Evolutionary conservation across 2,888 invertebrate genomes (phyloP).

Genomic region (Torymus tubicola): DNA sequence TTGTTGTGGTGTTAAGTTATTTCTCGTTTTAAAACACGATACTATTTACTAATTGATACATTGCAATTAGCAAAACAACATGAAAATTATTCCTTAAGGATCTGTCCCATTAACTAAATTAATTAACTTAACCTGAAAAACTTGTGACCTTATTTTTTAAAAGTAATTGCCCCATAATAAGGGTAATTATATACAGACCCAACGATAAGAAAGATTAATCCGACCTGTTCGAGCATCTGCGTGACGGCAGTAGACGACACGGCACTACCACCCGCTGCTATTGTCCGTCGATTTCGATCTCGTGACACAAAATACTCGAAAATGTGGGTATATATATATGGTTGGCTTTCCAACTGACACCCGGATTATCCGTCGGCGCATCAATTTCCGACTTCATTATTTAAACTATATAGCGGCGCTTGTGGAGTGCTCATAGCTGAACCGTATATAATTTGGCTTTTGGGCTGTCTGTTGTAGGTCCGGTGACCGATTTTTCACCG

Average conservation of each 20-base stretch:
- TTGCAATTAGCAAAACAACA: too few relatives aligned
- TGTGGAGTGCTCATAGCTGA: background rate
- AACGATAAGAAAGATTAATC: slow-evolving; percentile 18
- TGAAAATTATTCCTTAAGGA: too few relatives aligned
- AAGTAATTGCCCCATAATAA: slow-evolving; percentile 11
- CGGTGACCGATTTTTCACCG: too few relatives aligned
- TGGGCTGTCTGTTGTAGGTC: too few relatives aligned
- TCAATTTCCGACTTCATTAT: background rate
- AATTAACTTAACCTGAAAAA: background rate
- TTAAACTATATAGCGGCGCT: background rate
- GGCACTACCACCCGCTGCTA: background rate
- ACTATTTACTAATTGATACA: too few relatives aligned
- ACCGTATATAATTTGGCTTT: too few relatives aligned
- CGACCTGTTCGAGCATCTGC: background rate
- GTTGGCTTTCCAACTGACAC: background rate
- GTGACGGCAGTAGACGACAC: background rate
- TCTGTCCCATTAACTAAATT: too few relatives aligned
- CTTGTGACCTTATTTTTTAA: background rate
- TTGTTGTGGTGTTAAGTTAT: too few relatives aligned
- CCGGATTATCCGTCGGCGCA: background rate
- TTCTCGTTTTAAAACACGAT: too few relatives aligned
- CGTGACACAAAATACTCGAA: slow-evolving; percentile 9
- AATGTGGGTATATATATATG: background rate
- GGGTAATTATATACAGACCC: background rate
- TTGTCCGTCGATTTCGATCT: background rate